Percentiles rank a stretch among this genome's conserved stretches.
These are phyloP conservation scores for Ischnus inquisitorius DNA, from an alignment of 2,888 invertebrate species.

Conservation along the genomic window DNA sequence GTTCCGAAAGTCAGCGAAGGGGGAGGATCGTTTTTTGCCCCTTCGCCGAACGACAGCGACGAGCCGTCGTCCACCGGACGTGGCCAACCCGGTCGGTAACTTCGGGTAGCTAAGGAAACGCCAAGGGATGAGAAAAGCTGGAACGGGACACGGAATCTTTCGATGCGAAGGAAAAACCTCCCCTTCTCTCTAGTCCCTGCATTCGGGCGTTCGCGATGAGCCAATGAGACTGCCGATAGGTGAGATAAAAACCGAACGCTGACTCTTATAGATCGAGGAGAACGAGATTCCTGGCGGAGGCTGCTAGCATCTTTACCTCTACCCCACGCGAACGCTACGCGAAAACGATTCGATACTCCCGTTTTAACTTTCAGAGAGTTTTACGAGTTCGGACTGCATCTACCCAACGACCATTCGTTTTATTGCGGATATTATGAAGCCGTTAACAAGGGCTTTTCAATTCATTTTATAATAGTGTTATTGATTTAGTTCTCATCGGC, in stretches of 20 bases:
- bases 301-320: conserved; percentile 4
- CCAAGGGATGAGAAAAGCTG: not conserved
- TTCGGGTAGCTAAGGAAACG: conserved; percentile 41
- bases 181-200: not conserved
- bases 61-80: conserved; percentile 35
- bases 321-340: not conserved
- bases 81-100: conserved; percentile 47
- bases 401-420: conserved; percentile 9
- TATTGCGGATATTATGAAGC: conserved; percentile 17
- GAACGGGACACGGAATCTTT: conserved; percentile 20
- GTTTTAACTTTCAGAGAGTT: conserved; percentile 42
- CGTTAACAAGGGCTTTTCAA: conserved; percentile 37
- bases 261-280: conserved; percentile 51
- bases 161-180: conserved; percentile 34
- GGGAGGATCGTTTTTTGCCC: conserved; percentile 56
- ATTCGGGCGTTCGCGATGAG: conserved; percentile 43
- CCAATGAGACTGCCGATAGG: conserved; percentile 56
- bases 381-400: conserved; percentile 24
- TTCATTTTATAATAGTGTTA: conserved; percentile 19
- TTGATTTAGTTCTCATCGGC: not conserved
- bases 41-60: conserved; percentile 39
- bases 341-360: conserved; percentile 51
- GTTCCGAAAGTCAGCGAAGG: conserved; percentile 69
- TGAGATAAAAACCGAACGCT: conserved; percentile 53
- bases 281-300: conserved; percentile 4